Percentiles rank a stretch among this genome's conserved stretches.
These are phyloP conservation scores for Drosophila suboccidentalis DNA, from an alignment of 2,888 invertebrate genomes.

Conservation along the genomic window DNA sequence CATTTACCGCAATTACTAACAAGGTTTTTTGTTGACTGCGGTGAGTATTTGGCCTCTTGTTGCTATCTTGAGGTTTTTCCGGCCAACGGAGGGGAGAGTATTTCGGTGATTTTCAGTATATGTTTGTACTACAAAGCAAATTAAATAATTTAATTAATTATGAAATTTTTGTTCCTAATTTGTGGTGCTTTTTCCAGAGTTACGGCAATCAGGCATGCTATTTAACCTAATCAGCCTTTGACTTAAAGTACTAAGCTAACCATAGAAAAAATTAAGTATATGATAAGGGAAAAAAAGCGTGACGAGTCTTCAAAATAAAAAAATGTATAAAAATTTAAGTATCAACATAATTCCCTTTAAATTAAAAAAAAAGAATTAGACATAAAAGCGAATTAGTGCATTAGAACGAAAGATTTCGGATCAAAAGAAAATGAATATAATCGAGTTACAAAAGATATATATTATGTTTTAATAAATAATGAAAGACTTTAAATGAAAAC, in stretches of 20 bases:
- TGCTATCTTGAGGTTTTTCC: conserved; percentile 38
- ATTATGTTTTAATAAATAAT: too few species aligned
- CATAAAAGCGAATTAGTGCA: background rate
- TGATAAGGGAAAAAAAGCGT: background rate
- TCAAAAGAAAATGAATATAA: background rate
- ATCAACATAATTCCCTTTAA: background rate
- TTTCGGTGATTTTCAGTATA: background rate
- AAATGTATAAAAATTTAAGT: background rate
- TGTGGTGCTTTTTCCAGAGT: conserved; percentile 18
- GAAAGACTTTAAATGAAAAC: too few species aligned
- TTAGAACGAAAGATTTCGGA: background rate
- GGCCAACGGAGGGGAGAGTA: background rate
- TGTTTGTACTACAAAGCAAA: conserved; percentile 59
- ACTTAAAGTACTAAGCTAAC: conserved; percentile 10
- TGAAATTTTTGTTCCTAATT: conserved; percentile 65
- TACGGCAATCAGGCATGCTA: conserved; percentile 49
- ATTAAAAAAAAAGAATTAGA: background rate
- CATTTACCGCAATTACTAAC: conserved; percentile 83
- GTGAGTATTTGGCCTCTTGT: conserved; percentile 45
- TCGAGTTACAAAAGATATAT: too few species aligned
- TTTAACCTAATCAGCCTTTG: conserved; percentile 48
- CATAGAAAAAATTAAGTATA: conserved; percentile 2
- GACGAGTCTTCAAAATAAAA: background rate
- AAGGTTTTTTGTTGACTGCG: conserved; percentile 72
- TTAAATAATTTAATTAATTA: conserved; percentile 77